Base-by-base conservation (phyloP, 1,140 invertebrate genomes). In the Latrodectus geometricus region DNA sequence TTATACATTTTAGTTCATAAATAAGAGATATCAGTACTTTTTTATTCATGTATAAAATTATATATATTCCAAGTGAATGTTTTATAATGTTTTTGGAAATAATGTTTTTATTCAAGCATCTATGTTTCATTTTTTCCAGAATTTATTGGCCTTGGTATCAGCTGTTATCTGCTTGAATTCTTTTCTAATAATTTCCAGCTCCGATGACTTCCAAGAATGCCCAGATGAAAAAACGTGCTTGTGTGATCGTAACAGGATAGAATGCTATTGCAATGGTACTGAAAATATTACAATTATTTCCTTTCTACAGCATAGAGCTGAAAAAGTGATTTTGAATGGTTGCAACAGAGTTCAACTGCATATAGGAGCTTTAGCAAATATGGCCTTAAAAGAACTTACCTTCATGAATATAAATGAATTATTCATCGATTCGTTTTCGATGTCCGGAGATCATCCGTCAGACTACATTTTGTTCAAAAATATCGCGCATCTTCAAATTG, bases 381-480 rank as follows among this genome's bases (percentile, higher is more conserved):
- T 66, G 61, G 8, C 48, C 11, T 14, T 78, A 9, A 11, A 49
- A 49, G 8, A 68, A 17, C 11, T 66, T 17, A 35, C 12, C 0
- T 78, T 78, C 12, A 8, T 9, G 17, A 78, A 78, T 23, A 78
- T 78, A n/a, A 50, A 66, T 2, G 66, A 78, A 9, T 23, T 78
- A 14, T 8, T n/a, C 8, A n/a, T 78, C 5, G 12, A 23, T 8
- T 23, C 76, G 15, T 78, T 78, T 68, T 56, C 23, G 3, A 23
- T 78, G n/a, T 17, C 76, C 4, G 61, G 61, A 14, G 17, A 17
- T 50, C n/a, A 66, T 56, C 21, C 8, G 0, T 48, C 66, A 8
- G 14, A 12, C 3, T 11, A 48, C 17, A 48, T 78, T 9, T 8
- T 7, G 11, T 35, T 78, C 9, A 23, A 78, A 78, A 66, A 78